Evolutionary conservation across 2,113 vertebrate genomes (phyloP).

Genomic region (Sminthopsis crassicaudata): DNA sequence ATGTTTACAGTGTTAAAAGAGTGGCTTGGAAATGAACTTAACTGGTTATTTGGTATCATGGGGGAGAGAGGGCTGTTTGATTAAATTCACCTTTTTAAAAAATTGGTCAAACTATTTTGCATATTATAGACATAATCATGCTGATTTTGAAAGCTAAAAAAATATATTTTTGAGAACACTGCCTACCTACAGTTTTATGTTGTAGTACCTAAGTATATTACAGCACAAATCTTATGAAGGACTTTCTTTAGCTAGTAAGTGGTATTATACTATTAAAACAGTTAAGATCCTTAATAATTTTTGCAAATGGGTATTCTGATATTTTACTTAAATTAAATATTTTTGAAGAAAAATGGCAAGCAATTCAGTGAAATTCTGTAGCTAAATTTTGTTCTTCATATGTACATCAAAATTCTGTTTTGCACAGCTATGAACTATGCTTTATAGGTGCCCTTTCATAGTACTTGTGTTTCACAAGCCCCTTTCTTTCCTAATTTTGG

Average conservation of each 20-base stretch:
- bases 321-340: conserved; percentile 62
- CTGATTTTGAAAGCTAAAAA: conserved; percentile 48
- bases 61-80: conserved; percentile 19
- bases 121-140: not conserved
- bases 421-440: conserved; percentile 31
- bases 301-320: conserved; percentile 67
- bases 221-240: not conserved
- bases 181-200: not conserved
- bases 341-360: conserved; percentile 68
- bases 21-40: conserved; percentile 38
- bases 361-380: conserved; percentile 68
- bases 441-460: conserved; percentile 44
- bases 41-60: conserved; percentile 27
- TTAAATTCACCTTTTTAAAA: conserved; percentile 54
- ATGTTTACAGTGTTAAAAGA: conserved; percentile 33
- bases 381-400: conserved; percentile 62
- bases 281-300: conserved; percentile 84
- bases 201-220: not conserved
- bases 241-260: conserved; percentile 21
- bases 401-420: conserved; percentile 57
- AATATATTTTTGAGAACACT: not conserved
- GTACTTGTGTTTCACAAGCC: conserved; percentile 52
- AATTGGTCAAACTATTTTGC: conserved; percentile 45
- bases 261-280: conserved; percentile 69
- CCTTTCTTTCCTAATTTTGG: conserved; percentile 56